Evolutionary conservation across 2,113 vertebrate species (phyloP).

Genomic region (Ictalurus punctatus): DNA sequence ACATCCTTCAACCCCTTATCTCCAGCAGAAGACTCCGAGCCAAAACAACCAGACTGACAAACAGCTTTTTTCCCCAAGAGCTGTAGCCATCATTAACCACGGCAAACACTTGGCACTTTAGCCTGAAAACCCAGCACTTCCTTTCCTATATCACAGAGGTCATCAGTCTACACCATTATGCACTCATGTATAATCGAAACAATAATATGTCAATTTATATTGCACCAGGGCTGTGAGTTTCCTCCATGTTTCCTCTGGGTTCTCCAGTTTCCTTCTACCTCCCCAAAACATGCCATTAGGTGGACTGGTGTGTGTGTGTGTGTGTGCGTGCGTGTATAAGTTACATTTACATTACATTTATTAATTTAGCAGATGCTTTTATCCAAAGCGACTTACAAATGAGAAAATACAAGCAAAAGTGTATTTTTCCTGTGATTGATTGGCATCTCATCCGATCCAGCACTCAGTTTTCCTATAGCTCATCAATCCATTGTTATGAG

Average conservation of each 20-base stretch:
- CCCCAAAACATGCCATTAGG: background rate
- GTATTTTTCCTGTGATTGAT: background rate
- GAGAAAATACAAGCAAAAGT: background rate
- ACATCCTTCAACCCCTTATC: background rate
- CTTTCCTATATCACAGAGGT: background rate
- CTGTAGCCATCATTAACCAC: background rate
- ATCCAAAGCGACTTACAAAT: no score
- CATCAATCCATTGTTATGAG: constrained; percentile 1
- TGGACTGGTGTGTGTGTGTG: background rate
- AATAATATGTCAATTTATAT: background rate
- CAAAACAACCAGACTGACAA: background rate
- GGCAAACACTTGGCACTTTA: background rate
- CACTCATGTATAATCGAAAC: background rate
- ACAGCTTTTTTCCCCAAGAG: background rate
- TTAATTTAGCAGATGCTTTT: no score
- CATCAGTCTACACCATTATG: background rate
- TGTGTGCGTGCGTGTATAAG: background rate
- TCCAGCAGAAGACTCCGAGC: background rate
- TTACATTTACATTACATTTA: no score
- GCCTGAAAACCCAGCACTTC: background rate
- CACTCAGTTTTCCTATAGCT: background rate
- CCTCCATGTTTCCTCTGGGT: background rate
- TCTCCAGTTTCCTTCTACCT: background rate
- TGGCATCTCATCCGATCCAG: background rate
- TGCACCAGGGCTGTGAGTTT: background rate